Evolutionary conservation across 2,113 vertebrate species (phyloP), one percentile per base, ranked within the genome.

Genomic region (Myotis yumanensis): DNA sequence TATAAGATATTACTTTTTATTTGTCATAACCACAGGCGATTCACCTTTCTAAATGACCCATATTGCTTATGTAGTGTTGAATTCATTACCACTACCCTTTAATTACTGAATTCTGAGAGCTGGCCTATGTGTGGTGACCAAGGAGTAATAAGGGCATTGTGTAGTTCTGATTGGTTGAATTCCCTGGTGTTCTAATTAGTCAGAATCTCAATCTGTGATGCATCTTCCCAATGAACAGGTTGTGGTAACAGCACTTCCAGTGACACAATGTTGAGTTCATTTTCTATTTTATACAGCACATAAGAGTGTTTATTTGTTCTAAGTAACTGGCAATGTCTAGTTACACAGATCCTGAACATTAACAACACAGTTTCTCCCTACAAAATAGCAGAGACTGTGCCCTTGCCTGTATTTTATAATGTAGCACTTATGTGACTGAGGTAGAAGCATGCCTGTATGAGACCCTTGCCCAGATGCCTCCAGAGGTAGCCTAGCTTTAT

Each of bases 131-230:
- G 43, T 95, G 66, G 52, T 81, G 82, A 68, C 52, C 32, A n/a
- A 32, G 17, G 71, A 83, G 64, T 64, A 57, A 48, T 46, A 35
- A 7, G 37, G 25, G 23, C 28, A 71, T 30, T 59, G 32, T 69
- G 32, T 30, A 35, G 32, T 52, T 94, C 79, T 37, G 80, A 86
- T 16, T 71, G 89, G 89, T 28, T 92, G 62, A 80, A 92, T 89
- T 91, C 91, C 90, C 82, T 51, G 22, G 86, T 69, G 62, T 72
- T 75, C 59, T 62, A 82, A 84, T 95, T 84, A 95, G 77, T 82
- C 59, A 88, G 82, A 35, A 66, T 40, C 75, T 76, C 76, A n/a
- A 48, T 93, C 83, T 85, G 71, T 22, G 35, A 35, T 82, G 46
- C 48, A 5, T 68, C 72, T 95, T 94, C 91, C 86, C 86, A 85